Conservation (phyloP, 2,888 invertebrate genomes). For the Hartigia nigra region DNA sequence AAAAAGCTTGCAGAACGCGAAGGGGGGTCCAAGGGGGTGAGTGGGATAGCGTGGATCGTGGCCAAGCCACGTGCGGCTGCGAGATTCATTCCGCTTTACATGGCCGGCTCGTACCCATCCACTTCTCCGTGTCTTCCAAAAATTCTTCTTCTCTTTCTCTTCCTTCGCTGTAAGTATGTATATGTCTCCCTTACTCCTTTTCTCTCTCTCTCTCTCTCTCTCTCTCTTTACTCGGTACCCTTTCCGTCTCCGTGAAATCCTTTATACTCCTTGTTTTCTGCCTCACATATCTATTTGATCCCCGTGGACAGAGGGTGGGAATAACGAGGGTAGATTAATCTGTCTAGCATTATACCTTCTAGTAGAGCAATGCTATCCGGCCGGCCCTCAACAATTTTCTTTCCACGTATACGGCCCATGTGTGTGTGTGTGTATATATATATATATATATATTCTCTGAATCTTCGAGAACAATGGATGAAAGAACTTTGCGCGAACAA, state of each 20-base stretch:
- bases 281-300: background rate
- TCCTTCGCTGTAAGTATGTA: background rate
- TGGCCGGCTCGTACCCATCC: conserved; percentile 53
- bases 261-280: conserved; percentile 14
- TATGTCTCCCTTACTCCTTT: conserved; percentile 20
- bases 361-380: background rate
- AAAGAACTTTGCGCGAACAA: conserved; percentile 21
- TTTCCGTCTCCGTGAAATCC: conserved; percentile 43
- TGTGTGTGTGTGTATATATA: no score
- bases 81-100: conserved; percentile 63
- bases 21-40: conserved; percentile 25
- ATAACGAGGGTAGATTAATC: background rate
- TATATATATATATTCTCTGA: background rate
- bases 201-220: conserved; percentile 14
- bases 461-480: conserved; percentile 15
- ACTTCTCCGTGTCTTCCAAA: conserved; percentile 39
- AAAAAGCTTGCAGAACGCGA: conserved; percentile 57
- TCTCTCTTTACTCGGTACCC: conserved; percentile 18
- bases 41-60: conserved; percentile 57
- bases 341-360: background rate
- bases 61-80: conserved; percentile 63
- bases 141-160: conserved; percentile 30
- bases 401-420: background rate
- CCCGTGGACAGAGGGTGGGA: background rate
- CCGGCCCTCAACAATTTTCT: background rate